Evolutionary conservation across 2,113 vertebrate genomes (phyloP).

Genomic region (Hippocampus comes): DNA sequence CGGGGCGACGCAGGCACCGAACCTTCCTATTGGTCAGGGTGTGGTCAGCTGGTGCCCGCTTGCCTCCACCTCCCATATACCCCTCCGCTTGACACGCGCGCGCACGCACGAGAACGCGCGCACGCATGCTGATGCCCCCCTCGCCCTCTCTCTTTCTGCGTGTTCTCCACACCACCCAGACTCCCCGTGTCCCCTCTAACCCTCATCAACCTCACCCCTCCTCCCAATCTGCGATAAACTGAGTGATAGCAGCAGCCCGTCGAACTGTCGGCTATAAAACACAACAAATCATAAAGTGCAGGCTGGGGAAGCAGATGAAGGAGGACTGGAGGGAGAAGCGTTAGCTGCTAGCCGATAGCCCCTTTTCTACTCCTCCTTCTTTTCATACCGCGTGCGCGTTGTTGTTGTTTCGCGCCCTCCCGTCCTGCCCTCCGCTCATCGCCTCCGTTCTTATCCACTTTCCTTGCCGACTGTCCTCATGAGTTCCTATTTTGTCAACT

Average conservation of each 20-base stretch:
- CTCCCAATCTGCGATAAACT: constrained; percentile 94
- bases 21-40: constrained; percentile 89
- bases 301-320: constrained; percentile 68
- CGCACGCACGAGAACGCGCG: constrained; percentile 6
- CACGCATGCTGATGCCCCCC: neutral
- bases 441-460: constrained; percentile 54
- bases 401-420: constrained; percentile 52
- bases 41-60: constrained; percentile 94
- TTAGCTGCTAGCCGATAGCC: constrained; percentile 67
- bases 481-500: constrained; percentile 99
- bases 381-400: constrained; percentile 40
- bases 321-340: constrained; percentile 71
- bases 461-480: constrained; percentile 75
- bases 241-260: constrained; percentile 94
- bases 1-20: constrained; percentile 72
- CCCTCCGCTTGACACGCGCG: constrained; percentile 10
- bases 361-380: constrained; percentile 51
- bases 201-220: constrained; percentile 45
- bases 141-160: constrained; percentile 46
- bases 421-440: constrained; percentile 34
- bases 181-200: constrained; percentile 38
- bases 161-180: constrained; percentile 89
- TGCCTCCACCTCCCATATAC: constrained; percentile 45
- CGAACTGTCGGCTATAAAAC: constrained; percentile 91
- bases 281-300: constrained; percentile 97